Evolutionary conservation across 1,140 invertebrate species (phyloP).

Genomic region (Orchestia grillus): DNA sequence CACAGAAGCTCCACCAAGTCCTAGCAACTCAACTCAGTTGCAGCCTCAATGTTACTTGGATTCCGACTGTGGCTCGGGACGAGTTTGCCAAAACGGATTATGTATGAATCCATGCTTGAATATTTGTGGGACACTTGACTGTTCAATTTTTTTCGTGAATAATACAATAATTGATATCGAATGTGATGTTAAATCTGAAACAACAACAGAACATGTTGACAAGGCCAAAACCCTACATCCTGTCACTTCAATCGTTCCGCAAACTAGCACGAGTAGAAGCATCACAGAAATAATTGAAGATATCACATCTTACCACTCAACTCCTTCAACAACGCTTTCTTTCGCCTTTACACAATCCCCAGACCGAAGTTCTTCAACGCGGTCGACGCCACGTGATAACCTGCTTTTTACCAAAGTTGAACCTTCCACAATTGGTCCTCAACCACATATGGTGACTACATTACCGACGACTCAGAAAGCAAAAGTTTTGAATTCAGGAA

Average conservation of each 20-base stretch:
- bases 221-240: conserved; percentile 55
- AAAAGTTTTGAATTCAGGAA: background rate
- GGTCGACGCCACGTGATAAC: background rate
- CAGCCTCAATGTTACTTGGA: conserved; percentile 68
- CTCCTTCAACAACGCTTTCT: background rate
- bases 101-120: conserved; percentile 70
- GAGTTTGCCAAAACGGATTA: conserved; percentile 69
- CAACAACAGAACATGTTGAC: conserved; percentile 59
- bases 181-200: conserved; percentile 58
- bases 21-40: conserved; percentile 61
- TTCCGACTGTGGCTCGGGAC: conserved; percentile 69
- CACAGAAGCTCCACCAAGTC: conserved; percentile 28
- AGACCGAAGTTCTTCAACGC: background rate
- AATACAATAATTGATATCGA: conserved; percentile 59
- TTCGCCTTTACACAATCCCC: background rate
- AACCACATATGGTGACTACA: background rate
- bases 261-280: background rate
- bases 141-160: conserved; percentile 53
- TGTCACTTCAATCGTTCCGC: background rate
- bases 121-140: conserved; percentile 66
- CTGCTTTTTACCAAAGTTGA: background rate
- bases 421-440: background rate
- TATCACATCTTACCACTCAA: background rate
- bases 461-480: background rate
- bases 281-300: background rate